phyloP scores from a whole-genome alignment of 2,797 vertebrate species.

The Macropodus opercularis region DNA sequence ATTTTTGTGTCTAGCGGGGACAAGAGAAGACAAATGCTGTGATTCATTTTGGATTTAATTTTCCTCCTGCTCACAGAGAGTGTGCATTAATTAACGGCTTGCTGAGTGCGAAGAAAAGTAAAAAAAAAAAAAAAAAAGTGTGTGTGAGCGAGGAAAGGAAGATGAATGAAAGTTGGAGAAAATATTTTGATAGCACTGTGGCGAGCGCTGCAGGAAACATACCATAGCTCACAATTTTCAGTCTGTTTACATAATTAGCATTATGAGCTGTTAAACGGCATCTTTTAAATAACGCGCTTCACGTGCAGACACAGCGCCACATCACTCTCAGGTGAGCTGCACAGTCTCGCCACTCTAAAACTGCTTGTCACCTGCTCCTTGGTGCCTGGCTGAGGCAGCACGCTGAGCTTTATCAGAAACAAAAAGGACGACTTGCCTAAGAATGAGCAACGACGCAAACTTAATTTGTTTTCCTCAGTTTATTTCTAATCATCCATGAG shows the following conservation, averaged over 20 bases:
- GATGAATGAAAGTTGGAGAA: slow-evolving; percentile 33
- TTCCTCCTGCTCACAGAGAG: slow-evolving; percentile 44
- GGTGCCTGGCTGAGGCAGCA: slow-evolving; percentile 18
- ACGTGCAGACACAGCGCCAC: slow-evolving; percentile 31
- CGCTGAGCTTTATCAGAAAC: slow-evolving; percentile 5
- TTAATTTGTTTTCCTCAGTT: slow-evolving; percentile 67
- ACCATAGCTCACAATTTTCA: slow-evolving; percentile 33
- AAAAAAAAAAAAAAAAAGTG: not conserved
- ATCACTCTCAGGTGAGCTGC: slow-evolving; percentile 21
- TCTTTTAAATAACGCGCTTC: not conserved
- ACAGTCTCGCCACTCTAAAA: slow-evolving; percentile 18
- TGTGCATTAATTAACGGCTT: slow-evolving; percentile 58
- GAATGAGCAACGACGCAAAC: slow-evolving; percentile 39
- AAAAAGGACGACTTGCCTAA: slow-evolving; percentile 23
- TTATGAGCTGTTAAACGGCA: slow-evolving; percentile 25
- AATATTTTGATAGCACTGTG: slow-evolving; percentile 3
- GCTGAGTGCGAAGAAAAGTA: slow-evolving; percentile 19
- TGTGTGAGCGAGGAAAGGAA: slow-evolving; percentile 11
- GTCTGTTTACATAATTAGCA: slow-evolving; percentile 44
- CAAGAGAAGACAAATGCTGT: slow-evolving; percentile 44
- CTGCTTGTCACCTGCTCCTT: slow-evolving; percentile 2
- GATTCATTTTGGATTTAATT: slow-evolving; percentile 47
- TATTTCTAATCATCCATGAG: slow-evolving; percentile 48
- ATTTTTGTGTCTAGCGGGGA: slow-evolving; percentile 39
- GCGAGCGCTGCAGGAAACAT: slow-evolving; percentile 24